Base-by-base conservation (phyloP, 2,113 vertebrate genomes). In the Scophthalmus maximus region DNA sequence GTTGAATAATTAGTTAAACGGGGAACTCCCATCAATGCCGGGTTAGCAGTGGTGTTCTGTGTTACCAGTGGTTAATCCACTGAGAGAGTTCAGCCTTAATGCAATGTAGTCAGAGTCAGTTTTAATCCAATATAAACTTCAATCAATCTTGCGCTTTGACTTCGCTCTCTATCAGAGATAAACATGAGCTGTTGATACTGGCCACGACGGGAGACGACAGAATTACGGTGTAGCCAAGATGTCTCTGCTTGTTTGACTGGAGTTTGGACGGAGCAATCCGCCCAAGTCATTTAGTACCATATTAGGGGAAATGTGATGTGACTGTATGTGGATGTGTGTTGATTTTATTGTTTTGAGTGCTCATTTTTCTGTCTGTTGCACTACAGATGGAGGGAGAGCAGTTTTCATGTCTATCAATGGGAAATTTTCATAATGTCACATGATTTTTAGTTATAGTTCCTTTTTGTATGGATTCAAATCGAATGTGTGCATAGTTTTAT, bases 131-230 rank as follows among this genome's bases (percentile, higher is more conserved):
- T n/a, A 68, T 34, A 78, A 73, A 72, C 72, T 1, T 76, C 55
- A 60, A 12, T 75, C 56, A 69, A 58, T 81, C 63, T 51, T 51
- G 23, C 29, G 60, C 53, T 42, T n/a, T 22, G 56, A 53, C 69
- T 58, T 27, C 26, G 49, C 57, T 57, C 73, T 68, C 14, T 46
- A 46, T 46, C 42, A 20, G 15, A n/a, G 38, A 55, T 52, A 47
- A 75, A 77, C 72, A 82, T 55, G 69, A 79, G 61, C 59, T 82
- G 68, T 83, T 79, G 69, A 76, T 68, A 10, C 44, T 71, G 69
- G 75, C 66, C 50, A 8, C 53, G 8, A 47, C 66, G 4, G 38
- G n/a, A n/a, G 22, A 59, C 34, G 47, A 34, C 49, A 51, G 57
- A 52, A 40, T 82, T 63, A 15, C 42, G 49, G 7, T 17, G 49